Conservation (phyloP, 2,113 vertebrate genomes). For the Cacatua alba region DNA sequence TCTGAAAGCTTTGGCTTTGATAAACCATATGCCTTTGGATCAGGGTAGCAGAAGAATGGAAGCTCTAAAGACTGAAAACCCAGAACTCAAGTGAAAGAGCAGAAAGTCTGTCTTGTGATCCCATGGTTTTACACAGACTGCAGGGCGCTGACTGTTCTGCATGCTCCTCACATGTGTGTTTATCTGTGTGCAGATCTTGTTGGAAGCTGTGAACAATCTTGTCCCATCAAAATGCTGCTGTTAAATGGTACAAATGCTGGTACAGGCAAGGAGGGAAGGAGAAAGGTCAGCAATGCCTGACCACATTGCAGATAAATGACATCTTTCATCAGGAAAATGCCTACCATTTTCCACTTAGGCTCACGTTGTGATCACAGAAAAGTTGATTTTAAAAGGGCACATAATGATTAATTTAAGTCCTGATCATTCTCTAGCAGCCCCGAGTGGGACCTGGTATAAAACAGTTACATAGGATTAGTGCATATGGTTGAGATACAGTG, state of each 20-base stretch:
- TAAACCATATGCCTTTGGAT: not conserved
- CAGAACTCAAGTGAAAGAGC: not conserved
- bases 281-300: not conserved
- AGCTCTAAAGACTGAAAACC: not conserved
- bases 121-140: not conserved
- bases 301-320: not conserved
- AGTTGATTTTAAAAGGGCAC: not conserved
- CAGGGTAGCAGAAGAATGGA: not conserved
- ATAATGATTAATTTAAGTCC: not conserved
- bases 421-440: not conserved
- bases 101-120: not conserved
- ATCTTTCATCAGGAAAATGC: not conserved
- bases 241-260: not conserved
- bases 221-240: not conserved
- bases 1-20: not conserved
- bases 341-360: not conserved
- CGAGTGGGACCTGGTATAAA: not conserved
- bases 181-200: not conserved
- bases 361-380: not conserved
- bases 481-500: not conserved
- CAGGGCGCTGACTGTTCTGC: not conserved
- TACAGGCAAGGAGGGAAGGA: not conserved
- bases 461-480: not conserved
- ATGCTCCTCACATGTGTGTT: not conserved
- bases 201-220: not conserved